Percentiles rank a stretch among this genome's conserved stretches.
Evolutionary conservation across 1,140 invertebrate species (phyloP).

Genomic region (Sycophaga agraensis): DNA sequence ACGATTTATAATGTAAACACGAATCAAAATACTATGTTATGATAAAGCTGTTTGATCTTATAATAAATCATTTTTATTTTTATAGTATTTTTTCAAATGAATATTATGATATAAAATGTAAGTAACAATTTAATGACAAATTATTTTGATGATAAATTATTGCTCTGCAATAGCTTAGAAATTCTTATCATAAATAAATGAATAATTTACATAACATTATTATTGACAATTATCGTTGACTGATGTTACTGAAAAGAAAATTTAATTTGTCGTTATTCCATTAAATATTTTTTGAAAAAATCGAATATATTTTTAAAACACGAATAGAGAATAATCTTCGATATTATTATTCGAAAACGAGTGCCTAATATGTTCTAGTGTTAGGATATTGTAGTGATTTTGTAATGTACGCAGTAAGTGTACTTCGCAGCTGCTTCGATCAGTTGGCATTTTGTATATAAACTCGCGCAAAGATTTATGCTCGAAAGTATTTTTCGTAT

Average conservation of each 20-base stretch:
- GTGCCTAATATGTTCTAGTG: conserved; percentile 23
- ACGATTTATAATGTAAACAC: neutral
- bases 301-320: neutral
- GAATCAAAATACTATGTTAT: neutral
- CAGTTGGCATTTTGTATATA: conserved; percentile 20
- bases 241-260: neutral
- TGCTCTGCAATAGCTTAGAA: no score
- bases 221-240: neutral
- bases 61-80: no score
- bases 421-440: neutral
- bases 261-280: neutral
- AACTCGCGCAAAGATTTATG: conserved; percentile 2
- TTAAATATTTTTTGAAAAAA: neutral
- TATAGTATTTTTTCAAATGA: no score
- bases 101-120: no score
- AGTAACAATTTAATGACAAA: no score
- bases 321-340: neutral
- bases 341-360: conserved; percentile 4
- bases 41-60: no score
- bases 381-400: conserved; percentile 20
- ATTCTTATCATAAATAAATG: no score
- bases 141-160: no score
- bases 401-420: neutral
- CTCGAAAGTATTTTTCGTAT: conserved; percentile 26
- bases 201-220: neutral